phyloP scores from a whole-genome alignment of 2,888 invertebrate genomes.

The Mystacides longicornis region DNA sequence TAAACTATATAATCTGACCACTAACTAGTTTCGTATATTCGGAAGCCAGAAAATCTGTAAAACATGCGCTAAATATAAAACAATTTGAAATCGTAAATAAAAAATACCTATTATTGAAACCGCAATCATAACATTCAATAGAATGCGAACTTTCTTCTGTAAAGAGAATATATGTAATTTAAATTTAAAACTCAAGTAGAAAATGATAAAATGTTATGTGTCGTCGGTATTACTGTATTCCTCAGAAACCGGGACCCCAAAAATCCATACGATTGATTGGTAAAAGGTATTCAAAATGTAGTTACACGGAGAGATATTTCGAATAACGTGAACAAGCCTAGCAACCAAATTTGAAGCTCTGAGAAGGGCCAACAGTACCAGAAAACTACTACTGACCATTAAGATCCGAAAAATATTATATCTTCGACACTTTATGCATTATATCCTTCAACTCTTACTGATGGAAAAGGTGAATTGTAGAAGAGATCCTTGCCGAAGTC shows the following conservation, averaged over 20 bases:
- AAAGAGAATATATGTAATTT: background rate
- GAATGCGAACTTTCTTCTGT: background rate
- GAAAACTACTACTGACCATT: background rate
- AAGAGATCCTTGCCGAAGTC: background rate
- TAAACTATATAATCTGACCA: no score
- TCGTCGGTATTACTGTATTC: background rate
- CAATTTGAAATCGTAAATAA: no score
- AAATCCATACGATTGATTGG: background rate
- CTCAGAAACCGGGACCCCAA: background rate
- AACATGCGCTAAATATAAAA: no score
- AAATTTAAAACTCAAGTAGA: background rate
- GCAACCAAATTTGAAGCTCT: background rate
- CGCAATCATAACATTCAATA: background rate
- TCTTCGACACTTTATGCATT: background rate
- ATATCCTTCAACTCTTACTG: no score
- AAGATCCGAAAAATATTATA: background rate
- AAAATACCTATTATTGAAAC: no score
- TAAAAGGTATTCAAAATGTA: background rate
- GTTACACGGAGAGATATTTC: background rate
- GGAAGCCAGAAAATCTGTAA: no score
- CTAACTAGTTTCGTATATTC: no score
- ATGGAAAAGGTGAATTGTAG: no score
- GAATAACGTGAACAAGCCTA: background rate
- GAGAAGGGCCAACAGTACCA: background rate
- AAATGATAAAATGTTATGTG: background rate